Evolutionary conservation across 2,797 vertebrate species (phyloP).

Genomic region (Chaetophractus vellerosus): DNA sequence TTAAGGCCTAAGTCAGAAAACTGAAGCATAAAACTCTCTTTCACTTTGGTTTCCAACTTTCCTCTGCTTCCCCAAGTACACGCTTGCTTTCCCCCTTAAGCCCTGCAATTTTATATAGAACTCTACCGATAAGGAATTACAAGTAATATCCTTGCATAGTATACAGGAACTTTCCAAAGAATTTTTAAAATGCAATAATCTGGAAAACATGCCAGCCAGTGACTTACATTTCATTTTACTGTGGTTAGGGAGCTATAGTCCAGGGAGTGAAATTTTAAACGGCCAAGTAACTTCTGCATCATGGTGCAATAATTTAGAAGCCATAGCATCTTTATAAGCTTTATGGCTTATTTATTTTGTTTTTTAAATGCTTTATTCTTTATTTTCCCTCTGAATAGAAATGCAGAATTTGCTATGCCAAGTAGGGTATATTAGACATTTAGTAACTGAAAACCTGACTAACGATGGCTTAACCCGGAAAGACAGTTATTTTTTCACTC

Average conservation of each 20-base stretch:
- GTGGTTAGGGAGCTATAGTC: too few relatives aligned
- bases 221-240: rapidly evolving
- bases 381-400: too few relatives aligned
- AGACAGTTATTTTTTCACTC: too few relatives aligned
- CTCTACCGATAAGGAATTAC: too few relatives aligned
- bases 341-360: neutral
- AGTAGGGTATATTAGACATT: too few relatives aligned
- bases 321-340: neutral
- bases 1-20: too few relatives aligned
- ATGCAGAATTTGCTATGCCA: neutral
- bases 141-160: neutral
- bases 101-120: too few relatives aligned
- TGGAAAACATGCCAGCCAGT: too few relatives aligned
- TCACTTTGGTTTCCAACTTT: neutral
- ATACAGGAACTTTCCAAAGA: neutral
- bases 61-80: too few relatives aligned
- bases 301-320: neutral
- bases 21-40: too few relatives aligned
- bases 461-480: rapidly evolving
- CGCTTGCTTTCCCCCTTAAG: too few relatives aligned
- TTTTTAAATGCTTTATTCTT: neutral
- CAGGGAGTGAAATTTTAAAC: neutral
- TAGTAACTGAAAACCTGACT: neutral
- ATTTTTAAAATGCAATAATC: neutral
- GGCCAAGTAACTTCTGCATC: neutral